Conservation (phyloP, 1,140 invertebrate species). For the Mya arenaria region DNA sequence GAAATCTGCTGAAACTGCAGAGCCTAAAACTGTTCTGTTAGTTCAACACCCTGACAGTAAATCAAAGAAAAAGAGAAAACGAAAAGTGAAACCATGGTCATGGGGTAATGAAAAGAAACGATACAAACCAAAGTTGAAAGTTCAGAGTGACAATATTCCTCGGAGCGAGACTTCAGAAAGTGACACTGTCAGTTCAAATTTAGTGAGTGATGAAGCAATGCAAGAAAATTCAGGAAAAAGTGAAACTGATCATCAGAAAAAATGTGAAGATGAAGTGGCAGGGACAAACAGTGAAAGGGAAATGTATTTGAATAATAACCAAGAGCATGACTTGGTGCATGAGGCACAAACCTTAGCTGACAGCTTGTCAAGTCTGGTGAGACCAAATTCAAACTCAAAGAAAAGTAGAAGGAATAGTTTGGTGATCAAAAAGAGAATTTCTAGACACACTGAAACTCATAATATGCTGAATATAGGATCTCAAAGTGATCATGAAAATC, state of each 20-base stretch:
- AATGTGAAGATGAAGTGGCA: neutral
- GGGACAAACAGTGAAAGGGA: neutral
- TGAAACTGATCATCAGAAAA: neutral
- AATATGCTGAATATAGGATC: no score
- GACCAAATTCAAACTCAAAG: no score
- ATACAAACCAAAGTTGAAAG: constrained; percentile 48
- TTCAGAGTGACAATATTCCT: neutral
- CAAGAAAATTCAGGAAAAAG: neutral
- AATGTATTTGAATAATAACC: no score
- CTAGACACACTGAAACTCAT: no score
- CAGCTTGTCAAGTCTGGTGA: no score
- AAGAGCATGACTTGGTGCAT: no score
- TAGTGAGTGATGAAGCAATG: neutral
- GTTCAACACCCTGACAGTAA: no score
- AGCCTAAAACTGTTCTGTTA: no score
- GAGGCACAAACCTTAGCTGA: no score
- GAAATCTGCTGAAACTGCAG: neutral
- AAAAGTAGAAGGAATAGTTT: no score
- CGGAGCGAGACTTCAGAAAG: neutral
- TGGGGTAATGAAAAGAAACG: constrained; percentile 55
- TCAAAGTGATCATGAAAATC: constrained; percentile 21
- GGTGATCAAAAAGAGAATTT: no score
- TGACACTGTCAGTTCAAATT: neutral
- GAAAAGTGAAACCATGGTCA: constrained; percentile 54
- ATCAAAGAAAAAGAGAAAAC: constrained; percentile 47